Evolutionary conservation across 2,888 invertebrate species (phyloP), one percentile per base, ranked within the genome.

Genomic region (Trichogramma evanescens): DNA sequence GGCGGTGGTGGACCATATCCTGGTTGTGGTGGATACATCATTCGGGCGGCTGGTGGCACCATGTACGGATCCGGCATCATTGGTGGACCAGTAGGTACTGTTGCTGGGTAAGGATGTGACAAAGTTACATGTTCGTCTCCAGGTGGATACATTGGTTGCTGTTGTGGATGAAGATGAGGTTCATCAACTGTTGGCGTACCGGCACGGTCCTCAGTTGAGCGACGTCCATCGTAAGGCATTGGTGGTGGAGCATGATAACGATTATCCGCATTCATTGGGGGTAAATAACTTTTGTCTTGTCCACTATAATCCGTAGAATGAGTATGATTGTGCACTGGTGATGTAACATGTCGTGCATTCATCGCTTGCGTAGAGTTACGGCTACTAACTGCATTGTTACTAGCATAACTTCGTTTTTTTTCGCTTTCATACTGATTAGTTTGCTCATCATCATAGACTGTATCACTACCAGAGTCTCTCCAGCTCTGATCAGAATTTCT

Each of bases 121-220:
- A 26, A 26, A 26, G 26, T 26, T 26, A 73, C 73, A 13, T 76
- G 72, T 53, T 77, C 77, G 63, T 78, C 77, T 1, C 76, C 76
- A 1, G 77, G 77, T 55, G 77, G 77, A 64, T 75, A 78, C 4
- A 76, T 75, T 39, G 74, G 72, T 54, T 77, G 77, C 9, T 70
- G 65, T 41, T 71, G 64, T n/a, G 69, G 66, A 55, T 78, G 77
- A 45, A 76, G 63, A 64, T 77, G 77, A 6, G 77, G 77, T 54
- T 78, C 77, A 56, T 77, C 77, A 45, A 78, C 83, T 1, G 89
- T 89, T 2, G 89, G 89, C 6, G 89, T 89, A 53, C 86, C 86
- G 0, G 88, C 83, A 53, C 88, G 81, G 70, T 87, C 88, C 74
- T 87, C 87, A 10, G 72, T 74, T 13, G 76, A 71, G 61, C 78